phyloP scores from a whole-genome alignment of 1,140 invertebrate genomes.

The Temnothorax curvispinosus region DNA sequence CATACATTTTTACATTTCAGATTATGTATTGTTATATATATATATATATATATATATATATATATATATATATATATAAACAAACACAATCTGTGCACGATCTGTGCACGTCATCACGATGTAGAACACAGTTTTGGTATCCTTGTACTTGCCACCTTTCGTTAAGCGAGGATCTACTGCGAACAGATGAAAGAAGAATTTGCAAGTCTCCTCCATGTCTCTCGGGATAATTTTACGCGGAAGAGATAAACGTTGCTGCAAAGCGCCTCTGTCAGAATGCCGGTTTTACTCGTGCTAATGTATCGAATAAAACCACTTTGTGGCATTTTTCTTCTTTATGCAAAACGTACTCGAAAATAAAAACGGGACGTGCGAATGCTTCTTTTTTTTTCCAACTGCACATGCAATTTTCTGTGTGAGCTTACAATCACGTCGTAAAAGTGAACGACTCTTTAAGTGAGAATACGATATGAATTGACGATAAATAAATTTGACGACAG shows the following conservation, averaged over 20 bases:
- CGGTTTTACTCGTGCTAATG: neutral
- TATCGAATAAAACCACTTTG: neutral
- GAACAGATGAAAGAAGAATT: neutral
- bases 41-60: constrained; percentile 35
- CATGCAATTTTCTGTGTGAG: constrained; percentile 1
- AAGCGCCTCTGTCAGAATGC: neutral
- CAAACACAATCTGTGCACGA: constrained; percentile 53
- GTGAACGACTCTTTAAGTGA: neutral
- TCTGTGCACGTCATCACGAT: constrained; percentile 44
- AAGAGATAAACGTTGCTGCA: neutral
- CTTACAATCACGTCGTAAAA: constrained; percentile 9
- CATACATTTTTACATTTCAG: constrained; percentile 66
- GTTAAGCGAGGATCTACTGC: constrained; percentile 9
- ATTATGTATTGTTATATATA: constrained; percentile 47
- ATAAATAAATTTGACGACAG: constrained; percentile 37
- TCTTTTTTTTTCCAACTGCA: constrained; percentile 1
- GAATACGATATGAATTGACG: constrained; percentile 6
- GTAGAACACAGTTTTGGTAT: constrained; percentile 58
- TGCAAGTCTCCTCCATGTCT: neutral
- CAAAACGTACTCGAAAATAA: neutral
- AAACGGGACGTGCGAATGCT: neutral
- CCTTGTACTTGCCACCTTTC: constrained; percentile 47
- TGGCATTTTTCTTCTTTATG: neutral
- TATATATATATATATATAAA: constrained; percentile 43
- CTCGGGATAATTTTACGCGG: neutral